Conservation (phyloP, 2,888 invertebrate species). For the Drosophila colorata region DNA sequence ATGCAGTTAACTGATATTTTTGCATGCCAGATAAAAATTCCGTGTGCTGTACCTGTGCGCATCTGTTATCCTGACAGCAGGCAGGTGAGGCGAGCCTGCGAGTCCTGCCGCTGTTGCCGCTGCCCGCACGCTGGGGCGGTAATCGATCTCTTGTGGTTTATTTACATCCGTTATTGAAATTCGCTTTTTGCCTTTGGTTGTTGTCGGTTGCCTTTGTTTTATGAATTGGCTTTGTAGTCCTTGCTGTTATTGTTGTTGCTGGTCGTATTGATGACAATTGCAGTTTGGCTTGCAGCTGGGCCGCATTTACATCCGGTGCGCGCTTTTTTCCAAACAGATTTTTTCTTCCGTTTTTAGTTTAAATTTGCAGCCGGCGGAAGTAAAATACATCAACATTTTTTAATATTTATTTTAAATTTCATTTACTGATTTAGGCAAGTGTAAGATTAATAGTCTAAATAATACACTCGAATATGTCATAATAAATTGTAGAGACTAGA, state of each 20-base stretch:
- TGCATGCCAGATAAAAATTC: constrained; percentile 41
- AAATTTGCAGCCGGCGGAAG: constrained; percentile 64
- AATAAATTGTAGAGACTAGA: too few relatives aligned
- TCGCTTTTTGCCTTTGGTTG: constrained; percentile 61
- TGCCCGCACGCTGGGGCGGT: constrained; percentile 71
- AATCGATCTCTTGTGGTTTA: constrained; percentile 84
- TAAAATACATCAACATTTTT: constrained; percentile 42
- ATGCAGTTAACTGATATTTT: constrained; percentile 71
- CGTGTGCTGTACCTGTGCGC: constrained; percentile 58
- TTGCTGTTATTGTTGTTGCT: constrained; percentile 36
- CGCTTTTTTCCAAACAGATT: constrained; percentile 62
- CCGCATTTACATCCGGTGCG: constrained; percentile 77
- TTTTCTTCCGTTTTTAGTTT: constrained; percentile 52
- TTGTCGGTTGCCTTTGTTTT: constrained; percentile 64
- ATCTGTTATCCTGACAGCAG: constrained; percentile 76
- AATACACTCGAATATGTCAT: too few relatives aligned
- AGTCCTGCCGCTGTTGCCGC: constrained; percentile 25
- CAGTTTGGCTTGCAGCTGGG: constrained; percentile 78
- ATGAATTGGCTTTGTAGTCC: constrained; percentile 71
- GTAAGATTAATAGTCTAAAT: too few relatives aligned
- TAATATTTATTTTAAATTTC: constrained; percentile 48
- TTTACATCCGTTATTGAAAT: constrained; percentile 84
- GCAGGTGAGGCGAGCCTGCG: constrained; percentile 37
- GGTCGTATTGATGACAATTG: constrained; percentile 74
- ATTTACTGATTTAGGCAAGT: constrained; percentile 17